Percentiles rank a stretch among this genome's conserved stretches.
Conservation (phyloP, 2,113 vertebrate genomes). For the Gobio gobio region DNA sequence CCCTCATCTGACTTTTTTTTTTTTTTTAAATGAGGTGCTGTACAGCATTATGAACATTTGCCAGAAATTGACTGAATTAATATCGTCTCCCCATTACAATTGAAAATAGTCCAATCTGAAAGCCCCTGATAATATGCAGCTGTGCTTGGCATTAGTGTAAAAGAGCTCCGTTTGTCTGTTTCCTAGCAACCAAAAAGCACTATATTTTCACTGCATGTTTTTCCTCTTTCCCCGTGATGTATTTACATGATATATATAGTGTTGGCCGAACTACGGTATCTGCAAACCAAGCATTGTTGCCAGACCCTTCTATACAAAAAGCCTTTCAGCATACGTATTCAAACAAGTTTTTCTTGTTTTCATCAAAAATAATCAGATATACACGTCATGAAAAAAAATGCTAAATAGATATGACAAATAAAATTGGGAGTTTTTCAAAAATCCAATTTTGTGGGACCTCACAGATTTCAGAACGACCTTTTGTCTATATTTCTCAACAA, state of each 20-base stretch:
- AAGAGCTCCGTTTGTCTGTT: constrained; percentile 35
- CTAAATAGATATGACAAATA: not conserved
- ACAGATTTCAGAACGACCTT: not conserved
- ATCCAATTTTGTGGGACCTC: not conserved
- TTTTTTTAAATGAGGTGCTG: constrained; percentile 10
- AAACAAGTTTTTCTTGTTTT: not conserved
- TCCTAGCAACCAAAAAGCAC: constrained; percentile 42
- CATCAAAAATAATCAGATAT: not conserved
- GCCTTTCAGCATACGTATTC: not conserved
- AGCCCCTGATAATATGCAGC: constrained; percentile 36
- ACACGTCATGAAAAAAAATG: not conserved
- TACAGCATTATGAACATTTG: constrained; percentile 21
- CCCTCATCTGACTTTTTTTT: constrained; percentile 4
- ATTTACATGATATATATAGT: constrained; percentile 43
- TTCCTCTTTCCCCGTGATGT: constrained; percentile 24
- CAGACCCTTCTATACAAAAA: not conserved
- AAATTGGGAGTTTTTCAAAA: not conserved
- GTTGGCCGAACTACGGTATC: not conserved
- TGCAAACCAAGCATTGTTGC: constrained; percentile 8
- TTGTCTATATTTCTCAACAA: constrained; percentile 2
- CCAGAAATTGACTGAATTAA: constrained; percentile 38
- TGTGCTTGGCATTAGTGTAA: constrained; percentile 43
- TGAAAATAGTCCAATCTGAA: constrained; percentile 26
- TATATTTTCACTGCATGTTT: constrained; percentile 37
- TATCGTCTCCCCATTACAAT: constrained; percentile 25